A percentile compares a stretch with the other conserved stretches of the same genome.
Conservation (phyloP, 92 coral and sea anemone genomes). For the Ricordea florida region DNA sequence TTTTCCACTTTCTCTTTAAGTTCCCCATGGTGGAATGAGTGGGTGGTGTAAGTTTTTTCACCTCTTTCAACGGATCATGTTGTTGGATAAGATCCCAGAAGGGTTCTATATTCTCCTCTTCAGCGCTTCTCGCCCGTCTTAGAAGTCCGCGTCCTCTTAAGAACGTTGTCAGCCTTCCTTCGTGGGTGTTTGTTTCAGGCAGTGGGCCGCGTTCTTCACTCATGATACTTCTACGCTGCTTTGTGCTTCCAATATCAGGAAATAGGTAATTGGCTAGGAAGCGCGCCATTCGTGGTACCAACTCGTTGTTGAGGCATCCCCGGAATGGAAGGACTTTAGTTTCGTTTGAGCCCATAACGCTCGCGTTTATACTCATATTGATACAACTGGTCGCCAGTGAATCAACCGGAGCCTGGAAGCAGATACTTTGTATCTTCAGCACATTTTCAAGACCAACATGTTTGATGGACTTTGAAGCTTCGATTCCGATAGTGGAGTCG, state of each 20-base stretch:
- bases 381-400: constrained; percentile 91
- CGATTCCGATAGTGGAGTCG: constrained; percentile 83
- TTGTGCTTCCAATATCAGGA: constrained; percentile 68
- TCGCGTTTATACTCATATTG: constrained; percentile 72
- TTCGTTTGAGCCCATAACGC: constrained; percentile 60
- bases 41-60: constrained; percentile 62
- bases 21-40: constrained; percentile 73
- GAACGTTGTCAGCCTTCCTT: constrained; percentile 18
- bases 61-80: constrained; percentile 71
- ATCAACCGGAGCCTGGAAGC: constrained; percentile 81
- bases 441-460: constrained; percentile 78
- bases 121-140: constrained; percentile 32
- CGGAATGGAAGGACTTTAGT: constrained; percentile 62
- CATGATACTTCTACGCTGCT: constrained; percentile 60
- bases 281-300: constrained; percentile 86
- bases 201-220: constrained; percentile 65
- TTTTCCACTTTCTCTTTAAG: constrained; percentile 94
- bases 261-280: constrained; percentile 84
- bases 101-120: constrained; percentile 70
- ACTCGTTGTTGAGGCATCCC: constrained; percentile 88
- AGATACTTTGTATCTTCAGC: constrained; percentile 70
- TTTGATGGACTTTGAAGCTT: constrained; percentile 87
- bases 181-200: constrained; percentile 17
- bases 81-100: constrained; percentile 93
- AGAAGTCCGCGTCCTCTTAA: constrained; percentile 5